phyloP scores from a whole-genome alignment of 2,113 vertebrate genomes.

The Rhinoptilus africanus region DNA sequence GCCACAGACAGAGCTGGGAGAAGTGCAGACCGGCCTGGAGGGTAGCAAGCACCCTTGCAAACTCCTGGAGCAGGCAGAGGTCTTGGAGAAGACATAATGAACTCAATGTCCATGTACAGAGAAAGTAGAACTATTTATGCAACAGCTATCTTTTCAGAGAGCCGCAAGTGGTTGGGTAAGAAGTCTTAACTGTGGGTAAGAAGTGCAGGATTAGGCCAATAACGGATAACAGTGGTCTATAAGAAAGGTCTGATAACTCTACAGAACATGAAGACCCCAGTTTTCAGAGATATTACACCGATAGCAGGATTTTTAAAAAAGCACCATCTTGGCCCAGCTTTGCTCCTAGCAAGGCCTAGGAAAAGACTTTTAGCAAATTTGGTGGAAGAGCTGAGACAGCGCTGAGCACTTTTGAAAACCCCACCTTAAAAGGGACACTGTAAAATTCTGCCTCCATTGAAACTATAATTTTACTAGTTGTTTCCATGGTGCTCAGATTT shows the following conservation, averaged over 20 bases:
- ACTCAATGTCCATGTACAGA: conserved; percentile 55
- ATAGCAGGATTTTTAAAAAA: not conserved
- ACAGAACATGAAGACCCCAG: not conserved
- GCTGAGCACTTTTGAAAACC: not conserved
- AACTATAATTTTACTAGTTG: not conserved
- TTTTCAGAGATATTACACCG: not conserved
- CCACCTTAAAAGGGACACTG: not conserved
- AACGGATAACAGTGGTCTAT: not conserved
- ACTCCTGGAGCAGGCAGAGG: conserved; percentile 68
- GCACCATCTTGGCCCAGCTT: not conserved
- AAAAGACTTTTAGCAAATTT: not conserved
- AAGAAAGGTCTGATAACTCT: not conserved
- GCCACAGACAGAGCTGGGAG: conserved; percentile 68
- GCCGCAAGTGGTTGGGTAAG: not conserved
- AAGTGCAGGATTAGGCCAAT: not conserved
- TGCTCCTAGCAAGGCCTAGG: not conserved
- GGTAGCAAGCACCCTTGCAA: conserved; percentile 67
- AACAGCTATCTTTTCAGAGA: not conserved
- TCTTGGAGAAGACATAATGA: conserved; percentile 66
- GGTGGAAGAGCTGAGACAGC: not conserved
- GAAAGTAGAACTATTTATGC: not conserved
- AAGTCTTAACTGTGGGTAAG: not conserved
- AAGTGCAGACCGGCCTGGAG: conserved; percentile 62
- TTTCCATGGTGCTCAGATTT: conserved; percentile 1
- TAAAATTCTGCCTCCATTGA: not conserved